Evolutionary conservation across 2,797 vertebrate genomes (phyloP).

Genomic region (Cephalopachus bancanus): DNA sequence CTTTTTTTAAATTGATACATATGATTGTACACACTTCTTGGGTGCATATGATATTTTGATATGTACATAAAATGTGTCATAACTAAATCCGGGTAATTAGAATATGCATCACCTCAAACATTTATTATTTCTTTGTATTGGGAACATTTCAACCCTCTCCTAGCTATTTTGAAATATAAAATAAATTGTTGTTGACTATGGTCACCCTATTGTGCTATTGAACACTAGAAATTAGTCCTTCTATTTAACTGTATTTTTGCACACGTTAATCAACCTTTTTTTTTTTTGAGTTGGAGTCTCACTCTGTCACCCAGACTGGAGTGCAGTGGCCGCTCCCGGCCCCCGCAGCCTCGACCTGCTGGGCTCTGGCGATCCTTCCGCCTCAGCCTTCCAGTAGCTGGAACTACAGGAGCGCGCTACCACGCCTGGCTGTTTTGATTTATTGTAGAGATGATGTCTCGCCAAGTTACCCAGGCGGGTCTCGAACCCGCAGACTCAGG

Average conservation of each 20-base stretch:
- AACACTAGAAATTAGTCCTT: neutral
- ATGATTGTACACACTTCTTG: neutral
- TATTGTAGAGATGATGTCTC: too few relatives aligned
- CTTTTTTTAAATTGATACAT: neutral
- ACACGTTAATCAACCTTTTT: neutral
- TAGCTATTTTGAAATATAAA: neutral
- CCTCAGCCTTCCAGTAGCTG: too few relatives aligned
- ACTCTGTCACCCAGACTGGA: too few relatives aligned
- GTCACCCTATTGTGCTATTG: neutral
- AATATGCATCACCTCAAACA: neutral
- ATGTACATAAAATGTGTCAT: neutral
- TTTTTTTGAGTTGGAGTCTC: too few relatives aligned
- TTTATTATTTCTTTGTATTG: neutral
- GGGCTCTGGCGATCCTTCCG: too few relatives aligned
- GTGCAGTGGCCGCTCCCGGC: too few relatives aligned
- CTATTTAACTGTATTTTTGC: neutral
- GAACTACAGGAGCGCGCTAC: too few relatives aligned
- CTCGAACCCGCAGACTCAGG: too few relatives aligned
- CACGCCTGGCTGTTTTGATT: too few relatives aligned
- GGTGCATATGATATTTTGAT: neutral
- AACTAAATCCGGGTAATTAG: neutral
- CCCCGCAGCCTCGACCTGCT: too few relatives aligned
- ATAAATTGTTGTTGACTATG: neutral
- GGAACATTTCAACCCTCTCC: neutral
- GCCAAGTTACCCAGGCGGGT: too few relatives aligned